Evolutionary conservation across 1,140 invertebrate species (phyloP), one percentile per base, ranked within the genome.

Genomic region (silkworm (Bombyx mori)): DNA sequence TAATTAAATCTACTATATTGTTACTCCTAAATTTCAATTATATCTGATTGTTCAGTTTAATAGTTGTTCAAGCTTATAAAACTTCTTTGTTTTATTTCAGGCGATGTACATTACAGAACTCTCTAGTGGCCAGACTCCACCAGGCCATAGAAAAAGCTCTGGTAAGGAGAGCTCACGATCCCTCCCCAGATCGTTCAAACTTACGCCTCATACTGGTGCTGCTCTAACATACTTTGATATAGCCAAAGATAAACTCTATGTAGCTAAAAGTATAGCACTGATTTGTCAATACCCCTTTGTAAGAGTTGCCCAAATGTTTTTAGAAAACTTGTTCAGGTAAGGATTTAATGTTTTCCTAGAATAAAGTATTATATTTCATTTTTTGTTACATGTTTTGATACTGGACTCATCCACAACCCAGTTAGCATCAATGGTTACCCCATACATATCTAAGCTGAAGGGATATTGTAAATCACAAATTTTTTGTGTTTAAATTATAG

Each of bases 181-280:
- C 3, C 88, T 97, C 58, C 95, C 96, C 6, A 90, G 95, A 61
- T 95, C 96, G 77, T 97, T 97, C 72, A 96, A 97, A 88, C 89
- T 97, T 56, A 92, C 93, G 26, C 92, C 94, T 12, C 94, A 93
- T 74, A 91, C 91, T 46, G 91, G 91, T 60, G 92, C 93, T 44
- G 93, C 93, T 60, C 90, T 93, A 73, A 95, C 91, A 71, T 97
- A 96, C 73, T 99, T 98, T 86, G 97, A 99, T 88, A 93, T 95
- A 69, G 92, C 92, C 79, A 96, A 96, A 90, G 97, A 99, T 88
- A 95, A 94, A 86, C 90, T 99, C 62, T 96, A 94, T 89, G 97
- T 98, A 68, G 95, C 95, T 65, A 99, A 99, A 91, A 96, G 94
- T 88, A 97, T 99, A 79, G 93, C 93, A 58, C 90, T 99, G 44